These are phyloP conservation scores for Papilio xuthus DNA, from an alignment of 1,140 invertebrate species.

Conservation along the genomic window DNA sequence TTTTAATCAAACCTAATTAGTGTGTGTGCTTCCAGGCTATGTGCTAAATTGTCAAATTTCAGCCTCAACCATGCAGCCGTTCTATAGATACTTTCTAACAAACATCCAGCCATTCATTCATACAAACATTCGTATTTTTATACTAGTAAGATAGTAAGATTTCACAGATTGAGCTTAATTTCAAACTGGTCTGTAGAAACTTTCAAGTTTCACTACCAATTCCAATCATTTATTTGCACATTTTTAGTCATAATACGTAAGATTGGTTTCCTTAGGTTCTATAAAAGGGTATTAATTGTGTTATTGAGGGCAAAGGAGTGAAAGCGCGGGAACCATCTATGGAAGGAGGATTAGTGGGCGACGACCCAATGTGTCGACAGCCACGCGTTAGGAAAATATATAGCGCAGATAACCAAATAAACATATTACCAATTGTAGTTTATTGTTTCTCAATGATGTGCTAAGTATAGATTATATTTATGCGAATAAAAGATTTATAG, in stretches of 20 bases:
- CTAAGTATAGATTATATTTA: conserved; percentile 2
- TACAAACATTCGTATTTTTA: too few relatives aligned
- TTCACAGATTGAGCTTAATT: neutral
- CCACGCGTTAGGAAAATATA: conserved; percentile 26
- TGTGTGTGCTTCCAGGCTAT: too few relatives aligned
- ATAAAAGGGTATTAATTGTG: conserved; percentile 7
- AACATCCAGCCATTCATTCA: too few relatives aligned
- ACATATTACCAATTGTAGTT: conserved; percentile 9
- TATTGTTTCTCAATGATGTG: conserved; percentile 14
- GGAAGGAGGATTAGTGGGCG: conserved; percentile 25
- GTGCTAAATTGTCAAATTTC: too few relatives aligned
- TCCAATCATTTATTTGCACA: neutral
- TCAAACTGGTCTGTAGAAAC: neutral
- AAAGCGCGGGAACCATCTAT: conserved; percentile 17
- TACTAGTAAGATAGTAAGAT: too few relatives aligned
- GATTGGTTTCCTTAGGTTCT: neutral
- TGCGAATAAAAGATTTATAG: neutral
- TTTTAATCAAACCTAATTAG: too few relatives aligned
- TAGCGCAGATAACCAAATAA: conserved; percentile 17
- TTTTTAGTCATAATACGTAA: conserved; percentile 2
- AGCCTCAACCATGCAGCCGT: too few relatives aligned
- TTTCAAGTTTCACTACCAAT: neutral
- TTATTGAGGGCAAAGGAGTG: conserved; percentile 18
- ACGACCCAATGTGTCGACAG: neutral
- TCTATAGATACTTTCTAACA: too few relatives aligned